phyloP scores from a whole-genome alignment of 2,888 invertebrate species.

The Sepioteuthis lessoniana region DNA sequence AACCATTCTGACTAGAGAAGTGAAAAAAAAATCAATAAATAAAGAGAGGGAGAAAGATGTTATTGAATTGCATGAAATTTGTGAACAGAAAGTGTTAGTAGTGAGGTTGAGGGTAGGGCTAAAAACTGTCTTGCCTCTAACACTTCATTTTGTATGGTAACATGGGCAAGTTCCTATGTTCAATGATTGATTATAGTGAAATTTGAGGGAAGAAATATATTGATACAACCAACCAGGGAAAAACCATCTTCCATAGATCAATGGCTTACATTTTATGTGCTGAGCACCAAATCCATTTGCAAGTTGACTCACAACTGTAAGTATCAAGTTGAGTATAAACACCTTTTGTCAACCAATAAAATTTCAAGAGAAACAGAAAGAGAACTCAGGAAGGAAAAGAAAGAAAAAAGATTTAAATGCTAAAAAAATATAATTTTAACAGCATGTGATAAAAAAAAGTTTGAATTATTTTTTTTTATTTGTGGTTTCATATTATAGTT shows the following conservation, averaged over 20 bases:
- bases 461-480: neutral
- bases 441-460: neutral
- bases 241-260: conserved; percentile 42
- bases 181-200: conserved; percentile 17
- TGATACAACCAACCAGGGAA: neutral
- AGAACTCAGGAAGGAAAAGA: neutral
- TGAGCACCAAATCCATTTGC: conserved; percentile 45
- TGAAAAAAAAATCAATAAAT: neutral
- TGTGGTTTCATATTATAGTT: neutral
- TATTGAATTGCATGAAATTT: neutral
- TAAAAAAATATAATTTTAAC: neutral
- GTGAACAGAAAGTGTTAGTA: neutral
- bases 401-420: neutral
- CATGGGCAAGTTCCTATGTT: neutral
- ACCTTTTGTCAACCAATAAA: neutral
- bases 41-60: neutral
- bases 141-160: neutral
- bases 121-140: neutral
- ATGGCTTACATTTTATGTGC: conserved; percentile 40
- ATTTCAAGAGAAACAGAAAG: neutral
- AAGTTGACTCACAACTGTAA: conserved; percentile 39
- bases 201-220: neutral
- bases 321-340: conserved; percentile 34
- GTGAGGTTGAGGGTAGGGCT: neutral
- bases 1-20: neutral